phyloP scores from a whole-genome alignment of 2,888 invertebrate species.

The Dugesia japonica region DNA sequence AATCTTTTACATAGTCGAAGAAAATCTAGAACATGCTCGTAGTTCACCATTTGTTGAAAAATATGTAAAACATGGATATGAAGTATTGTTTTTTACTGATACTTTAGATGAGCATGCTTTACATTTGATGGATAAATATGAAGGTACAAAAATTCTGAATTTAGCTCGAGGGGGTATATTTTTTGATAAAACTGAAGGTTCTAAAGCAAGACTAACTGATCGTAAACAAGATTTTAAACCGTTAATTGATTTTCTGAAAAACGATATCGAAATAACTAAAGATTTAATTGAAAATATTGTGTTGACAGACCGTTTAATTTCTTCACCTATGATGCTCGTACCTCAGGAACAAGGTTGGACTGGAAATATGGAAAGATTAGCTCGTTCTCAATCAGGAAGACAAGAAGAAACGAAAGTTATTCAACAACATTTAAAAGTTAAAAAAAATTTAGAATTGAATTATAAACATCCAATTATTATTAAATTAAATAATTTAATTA shows the following conservation, averaged over 20 bases:
- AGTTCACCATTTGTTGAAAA: slow-evolving; percentile 72
- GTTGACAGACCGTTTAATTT: neutral
- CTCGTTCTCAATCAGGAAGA: neutral
- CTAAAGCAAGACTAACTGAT: neutral
- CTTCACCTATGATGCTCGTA: neutral
- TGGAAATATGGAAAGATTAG: slow-evolving; percentile 5
- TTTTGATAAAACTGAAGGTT: neutral
- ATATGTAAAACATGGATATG: slow-evolving; percentile 71
- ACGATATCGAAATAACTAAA: neutral
- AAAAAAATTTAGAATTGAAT: neutral
- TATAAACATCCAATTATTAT: neutral
- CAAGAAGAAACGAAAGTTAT: neutral
- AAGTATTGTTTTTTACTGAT: slow-evolving; percentile 74
- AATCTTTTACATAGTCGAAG: slow-evolving; percentile 75
- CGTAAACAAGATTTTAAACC: neutral
- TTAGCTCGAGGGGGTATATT: slow-evolving; percentile 90
- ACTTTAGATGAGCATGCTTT: slow-evolving; percentile 82
- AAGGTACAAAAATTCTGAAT: slow-evolving; percentile 88
- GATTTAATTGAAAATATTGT: neutral
- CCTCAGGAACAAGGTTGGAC: neutral
- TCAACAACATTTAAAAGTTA: neutral
- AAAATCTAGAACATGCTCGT: slow-evolving; percentile 60
- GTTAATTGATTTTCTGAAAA: neutral
- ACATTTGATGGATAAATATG: slow-evolving; percentile 84
- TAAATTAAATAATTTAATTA: neutral